phyloP scores from a whole-genome alignment of 2,797 vertebrate species.

The Eremophila alpestris region DNA sequence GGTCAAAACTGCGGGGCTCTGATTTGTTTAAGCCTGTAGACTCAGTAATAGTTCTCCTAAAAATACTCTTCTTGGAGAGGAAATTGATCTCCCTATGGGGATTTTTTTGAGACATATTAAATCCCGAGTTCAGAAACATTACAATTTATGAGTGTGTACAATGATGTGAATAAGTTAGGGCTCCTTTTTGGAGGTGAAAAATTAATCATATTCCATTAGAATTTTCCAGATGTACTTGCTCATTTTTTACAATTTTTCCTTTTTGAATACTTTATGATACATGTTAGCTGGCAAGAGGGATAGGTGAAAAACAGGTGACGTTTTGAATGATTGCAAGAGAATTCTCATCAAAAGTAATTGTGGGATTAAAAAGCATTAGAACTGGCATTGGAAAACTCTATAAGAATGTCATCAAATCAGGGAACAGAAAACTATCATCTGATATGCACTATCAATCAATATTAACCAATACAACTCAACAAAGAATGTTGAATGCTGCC shows the following conservation, averaged over 20 bases:
- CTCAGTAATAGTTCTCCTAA: background rate
- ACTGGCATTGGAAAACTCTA: background rate
- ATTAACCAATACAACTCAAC: background rate
- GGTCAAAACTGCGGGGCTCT: background rate
- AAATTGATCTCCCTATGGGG: background rate
- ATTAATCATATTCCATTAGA: background rate
- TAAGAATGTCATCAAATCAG: conserved; percentile 11
- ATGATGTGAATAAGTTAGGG: background rate
- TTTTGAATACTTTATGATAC: background rate
- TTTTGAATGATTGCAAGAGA: conserved; percentile 14
- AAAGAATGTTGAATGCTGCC: background rate
- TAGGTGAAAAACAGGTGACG: background rate
- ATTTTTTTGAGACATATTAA: background rate
- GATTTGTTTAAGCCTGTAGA: background rate
- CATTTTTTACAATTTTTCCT: background rate
- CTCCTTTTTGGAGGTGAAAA: background rate
- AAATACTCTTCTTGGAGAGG: background rate
- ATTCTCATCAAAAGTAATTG: background rate
- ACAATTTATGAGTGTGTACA: background rate
- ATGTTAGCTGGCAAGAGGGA: background rate
- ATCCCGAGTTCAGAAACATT: background rate
- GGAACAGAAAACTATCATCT: conserved; percentile 21
- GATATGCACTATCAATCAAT: conserved; percentile 1
- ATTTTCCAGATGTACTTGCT: background rate
- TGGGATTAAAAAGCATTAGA: conserved; percentile 37